Base-by-base conservation (phyloP, 2,888 invertebrate genomes). In the Sturmia bella region DNA sequence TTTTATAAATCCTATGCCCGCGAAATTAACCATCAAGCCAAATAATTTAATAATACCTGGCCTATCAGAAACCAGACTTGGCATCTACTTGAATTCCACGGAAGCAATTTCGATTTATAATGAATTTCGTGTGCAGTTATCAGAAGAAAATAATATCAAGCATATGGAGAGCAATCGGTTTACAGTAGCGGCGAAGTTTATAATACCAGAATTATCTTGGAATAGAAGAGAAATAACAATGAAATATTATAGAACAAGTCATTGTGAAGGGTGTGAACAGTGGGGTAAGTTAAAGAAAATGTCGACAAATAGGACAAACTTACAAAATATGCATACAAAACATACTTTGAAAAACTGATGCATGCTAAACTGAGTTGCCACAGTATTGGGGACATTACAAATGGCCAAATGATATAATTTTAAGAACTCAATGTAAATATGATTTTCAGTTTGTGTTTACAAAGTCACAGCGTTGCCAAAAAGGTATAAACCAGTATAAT, bases 71-170 rank as follows among this genome's bases (percentile, higher is more conserved):
- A 73, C 63, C 0, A 48, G 39, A 1, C 21, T 89, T 24, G 77
- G 83, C 2, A 83, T 89, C 6, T 52, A 85, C 7, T 84, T 86
- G 7, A 86, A 85, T 32, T 86, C 87, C 12, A 87, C 83, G 19
- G 87, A 86, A 52, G 84, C 85, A 27, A 85, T 84, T 0, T 57
- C 57, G 1, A 75, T 84, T 21, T 76, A 59, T 7, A 85, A 85
- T 24, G 88, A 89, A 52, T 89, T 88, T 59, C 73, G 87, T 57
- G 12, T 88, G 57, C 80, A 86, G 32, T 78, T 87, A 37, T 84
- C 84, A 1, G 88, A 89, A 48, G 73, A 75, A 2, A 84, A 68
- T 13, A 82, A 87, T 83, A 85, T 85, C 0, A 84, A 86, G 13
- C 86, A 87, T 9, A 74, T 80, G 39, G 78, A 86, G 13, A 85